These are phyloP conservation scores for Lottia gigantea DNA, from an alignment of 2,888 invertebrate genomes.

Conservation along the genomic window DNA sequence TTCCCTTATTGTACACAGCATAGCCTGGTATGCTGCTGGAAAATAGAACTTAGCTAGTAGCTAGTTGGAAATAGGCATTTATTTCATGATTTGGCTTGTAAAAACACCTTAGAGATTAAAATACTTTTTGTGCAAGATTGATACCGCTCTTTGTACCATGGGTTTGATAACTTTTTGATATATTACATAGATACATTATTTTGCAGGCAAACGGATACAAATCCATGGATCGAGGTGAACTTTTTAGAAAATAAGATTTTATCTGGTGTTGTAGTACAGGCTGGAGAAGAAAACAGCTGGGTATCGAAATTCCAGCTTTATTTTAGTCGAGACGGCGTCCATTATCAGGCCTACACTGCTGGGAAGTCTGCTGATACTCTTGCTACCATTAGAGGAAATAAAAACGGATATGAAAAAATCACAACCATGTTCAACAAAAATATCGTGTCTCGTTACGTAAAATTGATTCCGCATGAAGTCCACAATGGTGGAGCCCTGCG, in stretches of 20 bases:
- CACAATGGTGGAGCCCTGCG: constrained; percentile 41
- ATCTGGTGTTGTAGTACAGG: constrained; percentile 46
- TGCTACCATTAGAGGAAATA: constrained; percentile 41
- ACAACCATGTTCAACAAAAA: constrained; percentile 43
- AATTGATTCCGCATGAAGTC: constrained; percentile 44
- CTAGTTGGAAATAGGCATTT: too few relatives aligned
- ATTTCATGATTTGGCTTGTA: too few relatives aligned
- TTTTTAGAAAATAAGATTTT: constrained; percentile 50
- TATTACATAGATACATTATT: neutral
- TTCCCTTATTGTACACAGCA: too few relatives aligned
- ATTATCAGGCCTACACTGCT: constrained; percentile 38
- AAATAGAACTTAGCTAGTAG: neutral
- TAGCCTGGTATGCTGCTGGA: too few relatives aligned
- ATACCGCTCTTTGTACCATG: neutral
- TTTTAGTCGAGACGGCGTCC: constrained; percentile 46
- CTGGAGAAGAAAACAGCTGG: constrained; percentile 38
- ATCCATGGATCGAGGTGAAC: constrained; percentile 51
- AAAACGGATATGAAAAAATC: constrained; percentile 38
- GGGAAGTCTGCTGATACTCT: constrained; percentile 31
- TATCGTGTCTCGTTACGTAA: constrained; percentile 45
- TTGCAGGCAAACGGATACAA: constrained; percentile 38
- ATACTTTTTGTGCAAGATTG: too few relatives aligned
- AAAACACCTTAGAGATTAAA: too few relatives aligned
- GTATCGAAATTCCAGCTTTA: constrained; percentile 41
- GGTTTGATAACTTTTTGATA: neutral